Conservation (phyloP, 2,888 invertebrate species). For the Crepidodera aurea region DNA sequence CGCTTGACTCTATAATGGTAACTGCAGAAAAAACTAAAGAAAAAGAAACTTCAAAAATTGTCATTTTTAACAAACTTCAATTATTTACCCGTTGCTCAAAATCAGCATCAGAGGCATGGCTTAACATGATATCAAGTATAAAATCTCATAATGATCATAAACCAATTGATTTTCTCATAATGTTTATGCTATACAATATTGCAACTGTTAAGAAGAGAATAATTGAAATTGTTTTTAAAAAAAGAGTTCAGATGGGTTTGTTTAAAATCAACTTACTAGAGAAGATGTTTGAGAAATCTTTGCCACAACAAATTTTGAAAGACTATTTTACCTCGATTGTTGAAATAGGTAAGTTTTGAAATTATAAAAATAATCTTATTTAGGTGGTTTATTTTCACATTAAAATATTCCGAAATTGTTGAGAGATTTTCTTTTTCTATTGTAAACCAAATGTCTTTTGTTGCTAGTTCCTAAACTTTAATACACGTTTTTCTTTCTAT, state of each 20-base stretch:
- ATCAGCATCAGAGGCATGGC: conserved; percentile 66
- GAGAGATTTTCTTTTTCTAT: no score
- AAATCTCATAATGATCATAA: conserved; percentile 66
- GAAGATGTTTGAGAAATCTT: conserved; percentile 66
- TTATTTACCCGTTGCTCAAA: conserved; percentile 67
- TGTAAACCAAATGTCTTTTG: no score
- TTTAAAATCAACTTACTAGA: conserved; percentile 68
- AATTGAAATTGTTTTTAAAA: conserved; percentile 70
- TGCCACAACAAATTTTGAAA: conserved; percentile 60
- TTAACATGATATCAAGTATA: conserved; percentile 66
- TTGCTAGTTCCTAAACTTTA: no score
- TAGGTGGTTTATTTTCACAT: no score
- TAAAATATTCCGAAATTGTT: no score
- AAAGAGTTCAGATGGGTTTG: conserved; percentile 69
- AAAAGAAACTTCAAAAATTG: conserved; percentile 67
- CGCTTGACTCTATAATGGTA: conserved; percentile 62
- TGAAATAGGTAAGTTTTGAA: conserved; percentile 56
- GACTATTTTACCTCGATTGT: conserved; percentile 67
- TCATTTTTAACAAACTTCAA: conserved; percentile 68
- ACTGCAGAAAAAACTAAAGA: conserved; percentile 55
- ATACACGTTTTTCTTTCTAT: no score
- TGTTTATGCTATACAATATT: conserved; percentile 71
- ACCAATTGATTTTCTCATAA: conserved; percentile 73
- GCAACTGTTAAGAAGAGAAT: conserved; percentile 68
- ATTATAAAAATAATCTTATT: not conserved